phyloP scores from a whole-genome alignment of 2,113 vertebrate species.

The Lophotis ruficrista region DNA sequence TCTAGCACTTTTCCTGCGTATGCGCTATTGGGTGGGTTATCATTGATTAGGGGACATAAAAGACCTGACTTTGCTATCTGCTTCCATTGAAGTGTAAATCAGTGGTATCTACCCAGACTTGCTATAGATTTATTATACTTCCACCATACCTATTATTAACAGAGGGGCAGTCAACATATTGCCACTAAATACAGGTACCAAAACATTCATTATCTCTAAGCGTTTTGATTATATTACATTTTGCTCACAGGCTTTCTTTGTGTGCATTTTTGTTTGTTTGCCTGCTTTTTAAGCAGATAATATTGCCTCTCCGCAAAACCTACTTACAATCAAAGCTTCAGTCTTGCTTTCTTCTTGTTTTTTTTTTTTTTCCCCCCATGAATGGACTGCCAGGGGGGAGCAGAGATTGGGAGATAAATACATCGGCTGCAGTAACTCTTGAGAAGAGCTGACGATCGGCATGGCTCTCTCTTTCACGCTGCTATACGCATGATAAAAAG shows the following conservation, averaged over 20 bases:
- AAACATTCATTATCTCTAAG: background rate
- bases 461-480: background rate
- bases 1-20: background rate
- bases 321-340: background rate
- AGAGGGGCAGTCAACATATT: background rate
- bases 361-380: background rate
- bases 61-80: background rate
- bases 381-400: background rate
- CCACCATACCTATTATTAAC: background rate
- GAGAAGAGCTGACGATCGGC: background rate
- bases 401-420: conserved; percentile 23
- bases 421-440: background rate
- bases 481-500: conserved; percentile 4
- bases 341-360: background rate
- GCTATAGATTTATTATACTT: background rate
- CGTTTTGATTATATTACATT: background rate
- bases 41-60: background rate
- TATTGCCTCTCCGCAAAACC: background rate
- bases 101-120: background rate
- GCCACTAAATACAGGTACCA: background rate
- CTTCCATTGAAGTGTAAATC: background rate
- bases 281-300: background rate
- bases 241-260: background rate
- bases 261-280: background rate
- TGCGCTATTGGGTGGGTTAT: background rate